Evolutionary conservation across 2,888 invertebrate species (phyloP), one percentile per base, ranked within the genome.

Genomic region (Nomada hirtipes): DNA sequence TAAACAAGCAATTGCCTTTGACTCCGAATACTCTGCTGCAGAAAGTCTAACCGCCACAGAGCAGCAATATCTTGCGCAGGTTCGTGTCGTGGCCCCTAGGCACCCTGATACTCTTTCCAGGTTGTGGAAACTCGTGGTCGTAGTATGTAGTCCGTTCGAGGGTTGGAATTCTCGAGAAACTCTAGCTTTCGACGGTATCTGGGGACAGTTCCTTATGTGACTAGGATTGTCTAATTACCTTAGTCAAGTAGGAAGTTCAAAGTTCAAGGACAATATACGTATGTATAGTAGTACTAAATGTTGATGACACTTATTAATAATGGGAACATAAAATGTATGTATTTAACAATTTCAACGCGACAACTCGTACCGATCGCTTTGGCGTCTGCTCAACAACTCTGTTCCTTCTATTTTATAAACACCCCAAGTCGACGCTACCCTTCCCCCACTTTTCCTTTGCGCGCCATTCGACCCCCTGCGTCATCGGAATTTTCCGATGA

Each of bases 1-100:
- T 89, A 89, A 89, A 89, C 89, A 86, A 84, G 89, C 87, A 78
- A 88, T 89, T 86, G 89, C 89, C 89, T 89, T 89, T 89, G 89
- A 89, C 88, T 89, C 73, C 42, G 79, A 82, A 81, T 82, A 79
- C 77, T 74, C 65, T 42, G 26, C 59, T 70, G 68, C 52, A 68
- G 76, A 83, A 86, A 88, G 88, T 86, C 88, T 82, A 69, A 57
- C 74, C 80, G 57, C 83, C 73, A 67, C 81, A 73, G 67, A 76
- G 82, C 70, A 60, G 79, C 88, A 88, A 88, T 88, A 88, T 87
- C 88, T 88, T 88, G 80, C 57, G 44, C 83, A 79, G 81, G 69
- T 15, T 80, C 80, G 75, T 85, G 87, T 84, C 76, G 36, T 77
- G 76, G 65, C 79, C 65, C 42, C 60, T 53, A 44, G 76, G 70